Evolutionary conservation across 2,797 vertebrate species (phyloP), one percentile per base, ranked within the genome.

Genomic region (Pipistrellus nathusii): DNA sequence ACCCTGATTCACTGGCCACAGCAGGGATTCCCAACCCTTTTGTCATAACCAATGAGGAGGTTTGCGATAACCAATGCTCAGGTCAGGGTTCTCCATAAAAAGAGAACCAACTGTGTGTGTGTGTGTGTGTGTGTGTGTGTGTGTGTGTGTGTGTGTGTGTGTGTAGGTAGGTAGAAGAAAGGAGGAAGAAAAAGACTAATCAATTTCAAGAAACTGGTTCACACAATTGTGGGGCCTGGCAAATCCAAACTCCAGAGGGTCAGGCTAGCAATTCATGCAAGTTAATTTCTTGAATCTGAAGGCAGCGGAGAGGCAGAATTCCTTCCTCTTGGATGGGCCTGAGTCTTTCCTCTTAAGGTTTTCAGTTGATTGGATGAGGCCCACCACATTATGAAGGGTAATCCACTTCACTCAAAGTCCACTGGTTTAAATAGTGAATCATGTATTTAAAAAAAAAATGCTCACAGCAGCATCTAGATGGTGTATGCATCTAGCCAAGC

Each of bases 381-480:
- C 86, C 13, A 72, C 10, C 3, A 59, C 48, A 17, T 44, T 35
- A 83, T 30, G 18, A 57, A 71, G 21, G 20, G 14, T 21, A 64
- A 88, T 48, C 84, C 68, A 32, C 48, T 85, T 88, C 64, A 80
- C 51, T 78, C 73, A 71, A 44, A 87, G 18, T 30, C 78, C 18
- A 41, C 51, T 48, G 38, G 41, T 55, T 88, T 71, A 88, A 85
- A 69, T 69, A 27, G 25, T 80, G 81, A 93, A 53, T 94, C 59
- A 13, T 21, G 14, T 21, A 38, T 55, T 38, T 15, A 15, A 4
- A 62, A 88, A 35, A 6, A 59, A 88, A 53, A 55, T 30, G 35
- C 85, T 35, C 55, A 32, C 23, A 62, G 23, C 55, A 83, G 27
- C 21, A 73, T 85, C 72, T 38, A 91, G 6, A 76, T 62, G 3